Percentiles rank a stretch among this genome's conserved stretches.
phyloP scores from a whole-genome alignment of 2,797 vertebrate species.

The Myotis vivesi region DNA sequence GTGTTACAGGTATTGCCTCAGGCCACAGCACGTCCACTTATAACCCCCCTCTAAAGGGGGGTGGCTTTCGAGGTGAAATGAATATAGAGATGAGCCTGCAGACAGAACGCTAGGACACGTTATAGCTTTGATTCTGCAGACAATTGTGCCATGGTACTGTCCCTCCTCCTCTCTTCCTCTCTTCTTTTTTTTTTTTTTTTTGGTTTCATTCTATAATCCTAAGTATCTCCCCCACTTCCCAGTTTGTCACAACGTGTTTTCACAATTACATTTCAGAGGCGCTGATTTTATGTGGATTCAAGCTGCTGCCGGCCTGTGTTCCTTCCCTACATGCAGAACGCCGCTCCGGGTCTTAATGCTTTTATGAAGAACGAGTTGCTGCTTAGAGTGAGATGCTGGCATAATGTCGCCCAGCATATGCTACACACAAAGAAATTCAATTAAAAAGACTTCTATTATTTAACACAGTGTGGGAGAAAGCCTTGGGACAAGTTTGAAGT shows the following conservation, averaged over 20 bases:
- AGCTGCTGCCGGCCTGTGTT: constrained; percentile 22
- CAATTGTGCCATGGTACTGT: neutral
- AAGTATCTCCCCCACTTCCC: neutral
- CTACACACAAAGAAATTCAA: constrained; percentile 47
- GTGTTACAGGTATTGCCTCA: neutral
- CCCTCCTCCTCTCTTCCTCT: no score
- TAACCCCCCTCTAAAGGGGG: neutral
- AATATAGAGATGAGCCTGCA: neutral
- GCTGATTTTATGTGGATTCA: constrained; percentile 6
- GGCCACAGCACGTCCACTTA: neutral
- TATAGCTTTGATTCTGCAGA: neutral
- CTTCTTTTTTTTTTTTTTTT: neutral
- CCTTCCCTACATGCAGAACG: neutral
- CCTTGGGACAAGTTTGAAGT: constrained; percentile 67
- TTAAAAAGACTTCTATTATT: constrained; percentile 73
- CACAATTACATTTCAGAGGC: constrained; percentile 45
- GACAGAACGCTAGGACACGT: accelerated
- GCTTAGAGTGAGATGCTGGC: constrained; percentile 26
- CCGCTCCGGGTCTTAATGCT: neutral
- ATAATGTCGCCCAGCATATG: constrained; percentile 51
- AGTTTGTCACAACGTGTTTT: neutral
- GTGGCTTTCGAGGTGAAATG: accelerated
- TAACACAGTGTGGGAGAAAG: constrained; percentile 66
- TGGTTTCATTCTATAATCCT: neutral
- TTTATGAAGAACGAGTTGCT: constrained; percentile 52